Base-by-base conservation (phyloP, 2,888 invertebrate species). In the Mellilla xanthometata region DNA sequence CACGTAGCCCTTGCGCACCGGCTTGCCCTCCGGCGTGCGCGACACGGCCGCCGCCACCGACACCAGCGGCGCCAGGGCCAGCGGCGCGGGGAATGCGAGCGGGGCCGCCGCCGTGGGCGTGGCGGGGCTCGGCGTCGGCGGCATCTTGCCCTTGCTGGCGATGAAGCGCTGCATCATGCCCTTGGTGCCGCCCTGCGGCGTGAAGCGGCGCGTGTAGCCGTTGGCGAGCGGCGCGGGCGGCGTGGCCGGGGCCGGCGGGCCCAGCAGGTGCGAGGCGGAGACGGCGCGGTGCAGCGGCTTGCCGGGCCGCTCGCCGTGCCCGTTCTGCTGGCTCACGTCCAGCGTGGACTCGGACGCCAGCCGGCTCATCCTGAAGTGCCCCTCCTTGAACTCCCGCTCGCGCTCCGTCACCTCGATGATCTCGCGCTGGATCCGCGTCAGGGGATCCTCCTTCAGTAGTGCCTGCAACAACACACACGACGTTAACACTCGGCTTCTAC, bases 161-260 rank as follows among this genome's bases (percentile, higher is more conserved):
- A 96, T 92, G 72, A 96, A 96, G 67, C 95, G 92, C 67, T 96
- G 95, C 96, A 96, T 96, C 13, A 96, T 91, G 8, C 96, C 96
- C 69, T 93, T 95, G 49, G 94, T 93, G 9, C 92, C 91, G 2
- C 90, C 91, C 52, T 91, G 92, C 5, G 93, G 93, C 3, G 93
- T 91, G 63, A 94, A 94, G 19, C 93, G 91, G 50, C 92, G 88
- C 39, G 87, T 84, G 67, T 87, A 88, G 12, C 90, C 91, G 60
- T 91, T 91, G 58, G 87, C 75, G 69, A 80, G 69, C 3, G 78
- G 78, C n/a, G 80, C 62, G n/a, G 73, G 56, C 0, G 87, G 85
- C 3, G 83, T 70, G 5, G 84, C 68, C 2, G 86, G 83, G 1
- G 79, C 56, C 28, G 84, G 62, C 3, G 86, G 85, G 1, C 85